These are phyloP conservation scores for Aradus depressus DNA, from an alignment of 2,888 invertebrate genomes.

Conservation along the genomic window DNA sequence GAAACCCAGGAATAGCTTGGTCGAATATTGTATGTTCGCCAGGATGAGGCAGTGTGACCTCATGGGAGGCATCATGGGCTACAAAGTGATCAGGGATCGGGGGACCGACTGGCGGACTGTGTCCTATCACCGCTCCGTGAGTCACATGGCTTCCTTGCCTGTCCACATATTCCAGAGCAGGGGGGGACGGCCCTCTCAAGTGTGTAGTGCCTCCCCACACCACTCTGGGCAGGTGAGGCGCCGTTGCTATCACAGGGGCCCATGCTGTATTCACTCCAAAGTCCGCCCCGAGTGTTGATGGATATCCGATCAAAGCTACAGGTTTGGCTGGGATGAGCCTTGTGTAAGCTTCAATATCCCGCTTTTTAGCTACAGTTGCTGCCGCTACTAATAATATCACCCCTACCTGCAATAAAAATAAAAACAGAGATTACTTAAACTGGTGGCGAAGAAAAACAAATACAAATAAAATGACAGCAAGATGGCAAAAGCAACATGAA, in stretches of 20 bases:
- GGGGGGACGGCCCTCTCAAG: background rate
- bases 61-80: no score
- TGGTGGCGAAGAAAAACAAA: no score
- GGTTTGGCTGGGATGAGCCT: slow-evolving; percentile 6
- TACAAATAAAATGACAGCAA: no score
- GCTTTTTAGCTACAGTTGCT: slow-evolving; percentile 1
- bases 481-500: no score
- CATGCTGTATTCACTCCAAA: slow-evolving; percentile 1
- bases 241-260: slow-evolving; percentile 7
- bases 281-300: background rate
- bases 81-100: no score
- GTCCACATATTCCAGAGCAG: background rate
- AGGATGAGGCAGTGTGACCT: no score
- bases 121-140: no score
- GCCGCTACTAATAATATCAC: background rate
- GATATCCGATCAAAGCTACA: slow-evolving; percentile 1
- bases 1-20: no score
- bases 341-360: slow-evolving; percentile 2
- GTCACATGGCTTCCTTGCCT: background rate
- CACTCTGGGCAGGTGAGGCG: background rate
- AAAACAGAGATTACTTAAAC: background rate
- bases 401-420: slow-evolving; percentile 7
- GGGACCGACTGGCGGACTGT: no score
- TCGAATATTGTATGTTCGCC: no score
- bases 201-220: background rate